Conservation (phyloP, 2,888 invertebrate species). For the Tillus elongatus region DNA sequence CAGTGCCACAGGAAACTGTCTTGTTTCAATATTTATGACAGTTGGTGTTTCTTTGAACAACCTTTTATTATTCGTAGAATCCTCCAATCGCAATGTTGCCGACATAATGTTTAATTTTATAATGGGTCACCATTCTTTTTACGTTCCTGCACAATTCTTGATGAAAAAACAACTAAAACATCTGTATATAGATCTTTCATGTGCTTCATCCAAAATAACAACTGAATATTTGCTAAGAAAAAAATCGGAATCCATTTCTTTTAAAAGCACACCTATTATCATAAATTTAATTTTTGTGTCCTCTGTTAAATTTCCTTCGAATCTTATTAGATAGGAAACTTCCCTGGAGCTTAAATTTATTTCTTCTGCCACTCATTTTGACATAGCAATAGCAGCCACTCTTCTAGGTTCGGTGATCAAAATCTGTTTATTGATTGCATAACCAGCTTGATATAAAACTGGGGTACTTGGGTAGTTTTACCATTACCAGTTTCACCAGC, state of each 20-base stretch:
- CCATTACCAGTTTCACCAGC: slow-evolving; percentile 72
- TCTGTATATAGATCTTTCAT: slow-evolving; percentile 94
- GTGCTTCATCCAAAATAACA: slow-evolving; percentile 94
- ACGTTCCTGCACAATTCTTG: slow-evolving; percentile 77
- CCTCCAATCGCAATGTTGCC: slow-evolving; percentile 86
- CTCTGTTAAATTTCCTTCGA: slow-evolving; percentile 83
- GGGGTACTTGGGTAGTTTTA: slow-evolving; percentile 98
- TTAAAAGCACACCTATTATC: slow-evolving; percentile 95
- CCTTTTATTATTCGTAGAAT: slow-evolving; percentile 75
- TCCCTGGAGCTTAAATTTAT: slow-evolving; percentile 65
- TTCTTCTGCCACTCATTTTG: slow-evolving; percentile 81
- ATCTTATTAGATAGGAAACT: slow-evolving; percentile 88
- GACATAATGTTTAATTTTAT: slow-evolving; percentile 96
- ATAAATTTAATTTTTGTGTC: slow-evolving; percentile 95
- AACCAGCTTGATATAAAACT: slow-evolving; percentile 96
- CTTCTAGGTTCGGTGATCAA: slow-evolving; percentile 95
- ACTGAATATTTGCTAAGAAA: slow-evolving; percentile 81
- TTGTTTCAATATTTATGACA: slow-evolving; percentile 77
- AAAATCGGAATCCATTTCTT: slow-evolving; percentile 78
- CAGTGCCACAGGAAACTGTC: slow-evolving; percentile 92
- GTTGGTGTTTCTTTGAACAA: slow-evolving; percentile 83
- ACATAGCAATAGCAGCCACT: slow-evolving; percentile 97
- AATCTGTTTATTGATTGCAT: slow-evolving; percentile 71
- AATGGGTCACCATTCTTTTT: slow-evolving; percentile 66
- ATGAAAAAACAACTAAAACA: slow-evolving; percentile 83